Evolutionary conservation across 2,797 vertebrate genomes (phyloP).

Genomic region (Cirrhinus mrigala): DNA sequence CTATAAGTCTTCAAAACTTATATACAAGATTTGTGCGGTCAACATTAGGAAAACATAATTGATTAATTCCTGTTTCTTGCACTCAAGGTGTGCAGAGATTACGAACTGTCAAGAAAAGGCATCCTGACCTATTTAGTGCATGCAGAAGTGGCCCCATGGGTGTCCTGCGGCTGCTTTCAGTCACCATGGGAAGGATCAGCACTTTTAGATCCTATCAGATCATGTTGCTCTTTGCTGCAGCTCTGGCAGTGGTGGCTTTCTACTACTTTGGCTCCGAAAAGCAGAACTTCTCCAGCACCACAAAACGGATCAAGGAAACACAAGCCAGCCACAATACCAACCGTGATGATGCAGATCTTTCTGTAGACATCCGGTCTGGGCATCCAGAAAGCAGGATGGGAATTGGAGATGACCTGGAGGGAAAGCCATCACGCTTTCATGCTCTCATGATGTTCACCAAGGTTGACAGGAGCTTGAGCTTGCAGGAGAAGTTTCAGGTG

Average conservation of each 20-base stretch:
- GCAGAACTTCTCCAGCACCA: slow-evolving; percentile 93
- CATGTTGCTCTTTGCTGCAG: slow-evolving; percentile 82
- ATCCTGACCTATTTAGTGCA: neutral
- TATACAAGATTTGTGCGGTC: neutral
- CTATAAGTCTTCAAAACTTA: neutral
- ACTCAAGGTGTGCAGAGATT: neutral
- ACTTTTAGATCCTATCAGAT: slow-evolving; percentile 86
- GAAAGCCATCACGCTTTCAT: slow-evolving; percentile 73
- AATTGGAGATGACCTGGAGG: slow-evolving; percentile 52
- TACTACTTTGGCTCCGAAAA: slow-evolving; percentile 91
- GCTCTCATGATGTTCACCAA: slow-evolving; percentile 95
- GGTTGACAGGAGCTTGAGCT: slow-evolving; percentile 83
- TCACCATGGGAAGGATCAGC: slow-evolving; percentile 82
- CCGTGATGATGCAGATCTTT: slow-evolving; percentile 80
- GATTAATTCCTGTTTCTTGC: neutral
- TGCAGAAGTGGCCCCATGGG: slow-evolving; percentile 70
- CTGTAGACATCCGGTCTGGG: slow-evolving; percentile 69
- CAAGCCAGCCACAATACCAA: slow-evolving; percentile 80
- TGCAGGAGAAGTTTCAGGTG: slow-evolving; percentile 87
- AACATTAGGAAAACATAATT: neutral
- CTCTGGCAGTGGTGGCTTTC: slow-evolving; percentile 89
- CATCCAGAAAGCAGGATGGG: slow-evolving; percentile 46
- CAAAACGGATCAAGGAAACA: slow-evolving; percentile 86
- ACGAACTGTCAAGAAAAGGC: neutral
- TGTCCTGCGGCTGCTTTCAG: slow-evolving; percentile 69